phyloP scores from a whole-genome alignment of 2,113 vertebrate genomes.

The Grammomys dolichurus region DNA sequence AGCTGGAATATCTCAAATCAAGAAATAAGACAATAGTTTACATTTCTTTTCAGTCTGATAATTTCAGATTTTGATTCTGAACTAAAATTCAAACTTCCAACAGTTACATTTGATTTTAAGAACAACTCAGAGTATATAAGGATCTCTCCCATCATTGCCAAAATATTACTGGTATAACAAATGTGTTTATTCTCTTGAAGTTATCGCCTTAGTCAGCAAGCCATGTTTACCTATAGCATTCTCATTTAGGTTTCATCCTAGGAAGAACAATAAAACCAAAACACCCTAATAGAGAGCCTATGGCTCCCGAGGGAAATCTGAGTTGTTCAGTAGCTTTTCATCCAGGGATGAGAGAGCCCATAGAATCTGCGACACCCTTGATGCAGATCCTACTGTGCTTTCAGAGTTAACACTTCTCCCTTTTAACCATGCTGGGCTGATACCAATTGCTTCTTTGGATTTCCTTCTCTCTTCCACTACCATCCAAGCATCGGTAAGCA shows the following conservation, averaged over 20 bases:
- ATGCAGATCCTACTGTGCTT: not conserved
- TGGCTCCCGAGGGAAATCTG: not conserved
- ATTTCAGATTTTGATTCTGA: slow-evolving; percentile 74
- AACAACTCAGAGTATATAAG: not conserved
- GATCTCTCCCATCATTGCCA: not conserved
- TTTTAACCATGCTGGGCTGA: not conserved
- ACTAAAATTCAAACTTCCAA: slow-evolving; percentile 61
- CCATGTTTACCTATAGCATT: not conserved
- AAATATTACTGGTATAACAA: slow-evolving; percentile 21
- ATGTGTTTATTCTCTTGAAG: slow-evolving; percentile 34
- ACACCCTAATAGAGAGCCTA: not conserved
- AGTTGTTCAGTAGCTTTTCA: not conserved
- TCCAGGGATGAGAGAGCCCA: not conserved
- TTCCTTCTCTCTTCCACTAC: slow-evolving; percentile 32
- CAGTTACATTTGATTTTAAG: slow-evolving; percentile 54
- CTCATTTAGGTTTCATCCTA: not conserved
- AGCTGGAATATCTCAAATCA: slow-evolving; percentile 78
- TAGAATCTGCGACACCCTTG: not conserved
- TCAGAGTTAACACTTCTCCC: not conserved
- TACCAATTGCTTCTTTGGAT: not conserved
- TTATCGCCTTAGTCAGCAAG: not conserved
- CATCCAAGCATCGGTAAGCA: not conserved
- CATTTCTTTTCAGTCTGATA: slow-evolving; percentile 74
- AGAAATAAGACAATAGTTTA: slow-evolving; percentile 73
- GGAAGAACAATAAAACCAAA: not conserved